phyloP scores from a whole-genome alignment of 2,113 vertebrate genomes.

The Campylorhamphus procurvoides region DNA sequence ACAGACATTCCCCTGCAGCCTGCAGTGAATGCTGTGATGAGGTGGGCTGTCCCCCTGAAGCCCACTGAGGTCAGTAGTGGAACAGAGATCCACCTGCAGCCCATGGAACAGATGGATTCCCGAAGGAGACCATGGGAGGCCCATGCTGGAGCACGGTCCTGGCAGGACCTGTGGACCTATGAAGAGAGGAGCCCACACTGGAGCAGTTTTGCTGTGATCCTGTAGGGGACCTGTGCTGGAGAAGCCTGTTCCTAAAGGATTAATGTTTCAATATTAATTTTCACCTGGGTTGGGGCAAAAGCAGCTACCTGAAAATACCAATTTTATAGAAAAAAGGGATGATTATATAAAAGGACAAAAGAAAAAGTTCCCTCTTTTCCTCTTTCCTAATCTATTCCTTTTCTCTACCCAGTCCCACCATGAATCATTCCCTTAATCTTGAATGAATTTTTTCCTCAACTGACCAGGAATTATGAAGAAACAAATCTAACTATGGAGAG shows the following conservation, averaged over 20 bases:
- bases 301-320: neutral
- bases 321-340: neutral
- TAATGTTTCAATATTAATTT: neutral
- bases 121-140: neutral
- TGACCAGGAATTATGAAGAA: neutral
- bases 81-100: neutral
- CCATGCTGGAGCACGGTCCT: neutral
- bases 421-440: neutral
- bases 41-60: neutral
- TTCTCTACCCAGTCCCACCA: neutral
- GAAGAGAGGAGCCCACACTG: neutral
- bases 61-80: too few relatives aligned
- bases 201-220: neutral
- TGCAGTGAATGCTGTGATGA: neutral
- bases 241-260: neutral
- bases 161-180: neutral
- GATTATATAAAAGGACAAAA: neutral
- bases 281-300: neutral
- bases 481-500: neutral
- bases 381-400: neutral
- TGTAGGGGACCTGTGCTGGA: rapidly evolving
- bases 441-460: neutral
- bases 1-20: neutral
- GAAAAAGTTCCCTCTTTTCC: neutral
- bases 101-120: neutral